A percentile compares a stretch with the other conserved stretches of the same genome.
Conservation (phyloP, 2,888 invertebrate species). For the Trissolcus japonicus region DNA sequence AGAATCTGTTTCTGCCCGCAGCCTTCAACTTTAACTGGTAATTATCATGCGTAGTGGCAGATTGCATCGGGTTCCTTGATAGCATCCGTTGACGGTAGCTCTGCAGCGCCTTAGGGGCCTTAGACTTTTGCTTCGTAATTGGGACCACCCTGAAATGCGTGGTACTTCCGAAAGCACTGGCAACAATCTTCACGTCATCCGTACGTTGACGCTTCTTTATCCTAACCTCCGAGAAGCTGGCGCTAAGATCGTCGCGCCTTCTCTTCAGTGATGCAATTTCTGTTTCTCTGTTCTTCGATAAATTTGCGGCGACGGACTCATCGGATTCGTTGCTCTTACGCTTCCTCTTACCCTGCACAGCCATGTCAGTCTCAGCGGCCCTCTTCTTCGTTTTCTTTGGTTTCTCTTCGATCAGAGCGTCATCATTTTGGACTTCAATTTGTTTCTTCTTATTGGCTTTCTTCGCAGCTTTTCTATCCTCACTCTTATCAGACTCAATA, state of each 20-base stretch:
- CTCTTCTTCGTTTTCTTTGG: conserved; percentile 20
- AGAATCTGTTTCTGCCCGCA: conserved; percentile 19
- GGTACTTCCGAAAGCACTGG: conserved; percentile 65
- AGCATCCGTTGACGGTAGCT: conserved; percentile 67
- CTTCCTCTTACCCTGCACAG: conserved; percentile 6
- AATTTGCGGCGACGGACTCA: neutral
- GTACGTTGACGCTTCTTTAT: conserved; percentile 10
- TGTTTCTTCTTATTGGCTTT: neutral
- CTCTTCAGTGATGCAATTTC: conserved; percentile 25
- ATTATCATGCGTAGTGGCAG: conserved; percentile 63
- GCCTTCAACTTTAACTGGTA: conserved; percentile 66
- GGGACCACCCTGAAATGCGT: conserved; percentile 66
- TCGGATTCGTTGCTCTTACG: conserved; percentile 1
- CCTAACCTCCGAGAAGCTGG: conserved; percentile 22
- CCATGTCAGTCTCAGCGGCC: neutral
- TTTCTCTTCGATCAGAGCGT: neutral
- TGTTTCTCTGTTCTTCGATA: neutral
- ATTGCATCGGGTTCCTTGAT: conserved; percentile 64
- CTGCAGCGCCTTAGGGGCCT: conserved; percentile 48
- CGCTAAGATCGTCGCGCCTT: conserved; percentile 13
- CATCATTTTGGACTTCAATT: neutral
- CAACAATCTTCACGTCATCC: neutral
- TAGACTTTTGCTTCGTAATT: conserved; percentile 61
- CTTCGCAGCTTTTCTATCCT: conserved; percentile 10
- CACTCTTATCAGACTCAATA: neutral